A percentile compares a stretch with the other conserved stretches of the same genome.
phyloP scores from a whole-genome alignment of 1,140 invertebrate genomes.

The Palaemon carinicauda region DNA sequence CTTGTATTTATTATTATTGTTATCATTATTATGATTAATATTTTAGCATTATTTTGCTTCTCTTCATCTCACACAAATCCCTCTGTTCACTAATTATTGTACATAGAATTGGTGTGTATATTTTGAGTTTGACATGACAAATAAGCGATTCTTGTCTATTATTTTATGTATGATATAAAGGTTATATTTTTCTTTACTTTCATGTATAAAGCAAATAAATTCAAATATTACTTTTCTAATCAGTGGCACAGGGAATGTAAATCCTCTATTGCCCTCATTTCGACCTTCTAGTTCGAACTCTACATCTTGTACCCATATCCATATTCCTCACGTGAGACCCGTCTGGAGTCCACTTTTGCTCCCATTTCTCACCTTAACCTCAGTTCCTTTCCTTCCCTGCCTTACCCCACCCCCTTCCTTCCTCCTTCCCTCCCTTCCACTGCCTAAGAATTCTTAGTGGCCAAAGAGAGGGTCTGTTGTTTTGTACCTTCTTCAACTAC shows the following conservation, averaged over 20 bases:
- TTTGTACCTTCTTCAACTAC: too few relatives aligned
- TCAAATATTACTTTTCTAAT: not conserved
- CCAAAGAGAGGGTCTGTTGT: too few relatives aligned
- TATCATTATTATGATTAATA: not conserved
- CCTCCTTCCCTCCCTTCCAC: too few relatives aligned
- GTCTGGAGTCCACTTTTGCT: not conserved
- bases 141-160: conserved; percentile 23
- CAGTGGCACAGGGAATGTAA: not conserved
- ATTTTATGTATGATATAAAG: conserved; percentile 37
- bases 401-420: too few relatives aligned
- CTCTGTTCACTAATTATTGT: conserved; percentile 17
- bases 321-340: not conserved
- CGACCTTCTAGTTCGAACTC: not conserved
- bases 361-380: not conserved
- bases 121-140: conserved; percentile 44
- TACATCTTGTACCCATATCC: not conserved
- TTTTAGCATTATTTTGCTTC: not conserved
- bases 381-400: not conserved
- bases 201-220: not conserved
- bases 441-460: too few relatives aligned
- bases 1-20: conserved; percentile 29
- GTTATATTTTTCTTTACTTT: conserved; percentile 40
- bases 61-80: not conserved
- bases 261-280: not conserved
- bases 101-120: conserved; percentile 24